These are phyloP conservation scores for Callyntrura guangdongensis DNA, from an alignment of 2,888 invertebrate species.

Conservation along the genomic window DNA sequence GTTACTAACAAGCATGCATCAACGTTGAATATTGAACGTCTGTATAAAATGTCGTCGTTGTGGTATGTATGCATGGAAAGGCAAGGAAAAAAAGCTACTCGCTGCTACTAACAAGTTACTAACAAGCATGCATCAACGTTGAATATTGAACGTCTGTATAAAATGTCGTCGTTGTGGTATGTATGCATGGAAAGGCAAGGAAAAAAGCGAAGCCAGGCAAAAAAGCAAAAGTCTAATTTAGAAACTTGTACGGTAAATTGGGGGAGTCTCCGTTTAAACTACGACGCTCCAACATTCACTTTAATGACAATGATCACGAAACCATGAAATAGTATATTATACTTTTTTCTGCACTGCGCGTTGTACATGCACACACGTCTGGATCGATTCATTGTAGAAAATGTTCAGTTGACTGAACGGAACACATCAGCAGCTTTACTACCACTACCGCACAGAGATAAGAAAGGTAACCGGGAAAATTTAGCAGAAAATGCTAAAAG, in stretches of 20 bases:
- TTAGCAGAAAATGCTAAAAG: background rate
- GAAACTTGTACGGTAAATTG: too few species aligned
- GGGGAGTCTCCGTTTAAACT: background rate
- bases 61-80: background rate
- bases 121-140: background rate
- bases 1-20: background rate
- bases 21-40: background rate
- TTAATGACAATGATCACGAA: background rate
- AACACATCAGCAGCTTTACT: slow-evolving; percentile 15
- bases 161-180: background rate
- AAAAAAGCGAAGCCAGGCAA: background rate
- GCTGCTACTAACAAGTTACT: background rate
- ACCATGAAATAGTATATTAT: background rate
- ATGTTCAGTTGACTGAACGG: slow-evolving; percentile 13
- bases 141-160: background rate
- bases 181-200: background rate
- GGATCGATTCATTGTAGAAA: background rate
- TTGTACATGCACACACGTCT: background rate
- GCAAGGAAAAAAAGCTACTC: background rate
- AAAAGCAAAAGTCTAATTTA: too few species aligned
- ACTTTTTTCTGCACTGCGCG: background rate
- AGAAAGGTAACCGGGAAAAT: background rate
- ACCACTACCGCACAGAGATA: background rate
- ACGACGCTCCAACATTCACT: background rate
- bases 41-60: background rate